Base-by-base conservation (phyloP, 1,140 invertebrate species). In the Steinernema feltiae region DNA sequence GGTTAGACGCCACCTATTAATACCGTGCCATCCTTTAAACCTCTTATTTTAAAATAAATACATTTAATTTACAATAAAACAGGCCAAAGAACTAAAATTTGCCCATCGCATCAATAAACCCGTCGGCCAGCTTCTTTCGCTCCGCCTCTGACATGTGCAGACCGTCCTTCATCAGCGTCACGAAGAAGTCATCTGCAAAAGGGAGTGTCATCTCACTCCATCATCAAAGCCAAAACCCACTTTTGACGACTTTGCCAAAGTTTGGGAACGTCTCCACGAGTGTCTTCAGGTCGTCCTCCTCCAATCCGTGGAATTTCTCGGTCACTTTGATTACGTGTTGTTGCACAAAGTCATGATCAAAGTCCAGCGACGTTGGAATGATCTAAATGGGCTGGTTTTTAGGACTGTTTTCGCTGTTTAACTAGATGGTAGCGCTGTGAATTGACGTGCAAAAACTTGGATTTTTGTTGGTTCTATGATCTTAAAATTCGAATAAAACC, bases 181-280 rank as follows among this genome's bases (percentile, higher is more conserved):
- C 24, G 53, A 63, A 63, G 3, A 15, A 3, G 2, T 15, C 7
- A 27, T 63, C 53, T 63, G 24, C 53, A 63, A 63, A 63, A 63
- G 12, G 53, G 7, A 7, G 7, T 63, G 53, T 27, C 7, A 7
- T 7, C 18, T 41, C 7, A 41, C 35, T 41, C 18, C 7, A 41
- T 7, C 7, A 7, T 7, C 7, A 41, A 41, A 7, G 7, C 35
- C 18, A 7, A 63, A 63, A 63, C 53, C 24, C 24, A 63, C 53
- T 27, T 12, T 27, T 63, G 53, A 63, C 24, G 24, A 63, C 24
- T 21, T 27, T 63, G 7, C 2, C 53, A 21, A 63, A 63, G 53
- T 27, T 63, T 27, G 53, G 53, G 53, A n/a, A 63, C 24, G 53
- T 63, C 53, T 63, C 53, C 53, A 63, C 53, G 53, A 63, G 53